Evolutionary conservation across 2,113 vertebrate species (phyloP).

Genomic region (Equus przewalskii): DNA sequence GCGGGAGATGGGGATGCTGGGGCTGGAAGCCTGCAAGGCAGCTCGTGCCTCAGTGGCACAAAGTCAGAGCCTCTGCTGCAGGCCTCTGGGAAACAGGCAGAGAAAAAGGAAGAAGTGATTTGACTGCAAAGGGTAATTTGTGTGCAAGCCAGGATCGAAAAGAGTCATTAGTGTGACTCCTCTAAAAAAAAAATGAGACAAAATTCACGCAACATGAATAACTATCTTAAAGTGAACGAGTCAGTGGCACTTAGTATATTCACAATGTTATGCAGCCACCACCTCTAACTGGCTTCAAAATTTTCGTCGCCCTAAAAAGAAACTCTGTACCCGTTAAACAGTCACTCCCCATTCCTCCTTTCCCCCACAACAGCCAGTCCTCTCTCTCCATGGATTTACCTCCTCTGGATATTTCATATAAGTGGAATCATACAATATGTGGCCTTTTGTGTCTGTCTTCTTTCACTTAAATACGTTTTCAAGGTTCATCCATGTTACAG

Average conservation of each 20-base stretch:
- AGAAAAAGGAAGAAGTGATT: not conserved
- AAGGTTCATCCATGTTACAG: accelerated
- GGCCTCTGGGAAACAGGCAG: not conserved
- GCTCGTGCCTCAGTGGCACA: not conserved
- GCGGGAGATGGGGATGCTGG: accelerated
- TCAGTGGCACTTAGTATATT: no score
- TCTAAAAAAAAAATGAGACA: not conserved
- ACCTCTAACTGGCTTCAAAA: not conserved
- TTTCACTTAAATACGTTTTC: not conserved
- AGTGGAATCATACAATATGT: accelerated
- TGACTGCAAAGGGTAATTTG: not conserved
- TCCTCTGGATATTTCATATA: not conserved
- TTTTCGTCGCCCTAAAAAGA: not conserved
- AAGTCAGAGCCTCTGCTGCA: accelerated
- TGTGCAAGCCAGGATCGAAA: not conserved
- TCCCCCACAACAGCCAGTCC: accelerated
- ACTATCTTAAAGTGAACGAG: not conserved
- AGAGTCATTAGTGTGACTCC: not conserved
- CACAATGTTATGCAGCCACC: accelerated
- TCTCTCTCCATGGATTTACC: no score
- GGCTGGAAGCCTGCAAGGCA: not conserved
- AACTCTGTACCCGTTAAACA: accelerated
- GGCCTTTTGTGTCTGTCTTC: not conserved
- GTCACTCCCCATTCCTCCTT: not conserved
- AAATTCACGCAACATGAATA: not conserved